Conservation (phyloP, 2,888 invertebrate genomes). For the Clostera curtula region DNA sequence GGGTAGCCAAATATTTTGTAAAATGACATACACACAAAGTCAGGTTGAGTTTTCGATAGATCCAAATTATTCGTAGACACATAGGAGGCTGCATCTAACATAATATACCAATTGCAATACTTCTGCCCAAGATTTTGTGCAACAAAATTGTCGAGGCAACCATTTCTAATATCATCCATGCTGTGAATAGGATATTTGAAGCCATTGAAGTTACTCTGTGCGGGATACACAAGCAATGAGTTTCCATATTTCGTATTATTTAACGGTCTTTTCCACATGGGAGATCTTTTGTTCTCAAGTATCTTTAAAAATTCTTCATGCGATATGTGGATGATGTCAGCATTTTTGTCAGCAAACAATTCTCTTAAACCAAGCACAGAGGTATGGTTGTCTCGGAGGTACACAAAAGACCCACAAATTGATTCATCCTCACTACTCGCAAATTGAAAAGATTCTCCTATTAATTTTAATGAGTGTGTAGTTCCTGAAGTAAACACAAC, state of each 20-base stretch:
- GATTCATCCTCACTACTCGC: slow-evolving; percentile 27
- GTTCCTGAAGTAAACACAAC: slow-evolving; percentile 96
- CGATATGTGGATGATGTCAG: slow-evolving; percentile 72
- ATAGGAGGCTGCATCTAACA: slow-evolving; percentile 91
- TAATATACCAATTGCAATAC: slow-evolving; percentile 79
- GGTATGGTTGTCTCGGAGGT: slow-evolving; percentile 94
- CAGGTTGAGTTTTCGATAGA: slow-evolving; percentile 81
- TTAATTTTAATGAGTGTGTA: slow-evolving; percentile 88
- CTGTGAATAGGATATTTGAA: slow-evolving; percentile 88
- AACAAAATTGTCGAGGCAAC: slow-evolving; percentile 63
- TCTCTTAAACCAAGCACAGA: slow-evolving; percentile 95
- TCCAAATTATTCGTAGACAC: slow-evolving; percentile 86
- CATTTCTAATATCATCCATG: slow-evolving; percentile 77
- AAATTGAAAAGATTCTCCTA: slow-evolving; percentile 88
- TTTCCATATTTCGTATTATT: slow-evolving; percentile 37
- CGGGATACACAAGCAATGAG: slow-evolving; percentile 87
- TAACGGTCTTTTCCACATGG: slow-evolving; percentile 21
- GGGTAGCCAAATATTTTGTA: slow-evolving; percentile 98
- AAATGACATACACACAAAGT: slow-evolving; percentile 94
- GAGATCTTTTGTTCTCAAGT: slow-evolving; percentile 17
- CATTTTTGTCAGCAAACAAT: slow-evolving; percentile 74
- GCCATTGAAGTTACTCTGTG: slow-evolving; percentile 97
- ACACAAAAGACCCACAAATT: slow-evolving; percentile 80
- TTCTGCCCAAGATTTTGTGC: slow-evolving; percentile 48
- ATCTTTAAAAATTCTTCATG: slow-evolving; percentile 72